Evolutionary conservation across 2,888 invertebrate species (phyloP), one percentile per base, ranked within the genome.

Genomic region (Abscondita cerata): DNA sequence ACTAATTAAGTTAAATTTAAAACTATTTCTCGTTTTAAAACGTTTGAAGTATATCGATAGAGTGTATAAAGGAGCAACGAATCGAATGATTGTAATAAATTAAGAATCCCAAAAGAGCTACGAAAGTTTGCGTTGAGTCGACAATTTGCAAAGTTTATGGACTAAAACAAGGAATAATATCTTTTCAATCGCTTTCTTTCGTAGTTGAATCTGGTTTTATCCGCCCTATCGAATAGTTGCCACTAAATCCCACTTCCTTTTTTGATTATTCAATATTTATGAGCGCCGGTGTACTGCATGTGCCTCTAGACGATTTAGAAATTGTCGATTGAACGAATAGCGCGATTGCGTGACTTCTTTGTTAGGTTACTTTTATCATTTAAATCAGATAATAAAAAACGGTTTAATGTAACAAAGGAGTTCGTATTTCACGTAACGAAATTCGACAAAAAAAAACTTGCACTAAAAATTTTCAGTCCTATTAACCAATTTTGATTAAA

Each of bases 301-400:
- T 59, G 41, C 46, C 54, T 58, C 50, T 19, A 47, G 62, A 50
- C 57, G 60, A 62, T 62, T 66, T 64, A 62, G 59, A 63, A 64
- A 65, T 65, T 66, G 66, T 68, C 61, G 68, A 64, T 66, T 60
- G 60, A 59, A 57, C 51, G 64, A 66, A 68, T 66, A 60, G 66
- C 51, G 59, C 58, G 52, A 65, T 68, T 62, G 68, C 68, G 68
- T 68, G 68, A 65, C 64, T 62, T 60, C 62, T 65, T 67, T 65
- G 65, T 67, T 58, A 64, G 56, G 60, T 61, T 51, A 62, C 67
- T 64, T 64, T 67, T 67, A 67, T 69, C 64, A 69, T 66, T 66
- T 67, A 66, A 67, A 67, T 69, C 66, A 62, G 60, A 64, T 65
- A 67, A 67, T 64, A 64, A 66, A n/a, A 67, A 67, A 65, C 59